Conservation (phyloP, 2,113 vertebrate genomes). For the Chloroceryle aenea region DNA sequence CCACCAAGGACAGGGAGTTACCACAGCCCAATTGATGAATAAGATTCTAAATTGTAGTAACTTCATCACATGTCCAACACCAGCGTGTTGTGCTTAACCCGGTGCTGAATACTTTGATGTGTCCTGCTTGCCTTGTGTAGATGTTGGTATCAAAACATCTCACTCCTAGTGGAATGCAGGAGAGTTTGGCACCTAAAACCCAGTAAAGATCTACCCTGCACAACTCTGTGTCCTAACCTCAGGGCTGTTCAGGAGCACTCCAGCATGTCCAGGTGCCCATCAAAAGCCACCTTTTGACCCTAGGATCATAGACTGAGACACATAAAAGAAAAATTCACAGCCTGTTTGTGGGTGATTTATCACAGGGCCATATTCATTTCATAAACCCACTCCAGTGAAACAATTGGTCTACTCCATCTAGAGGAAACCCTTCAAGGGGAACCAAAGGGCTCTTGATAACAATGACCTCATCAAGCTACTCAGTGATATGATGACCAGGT, state of each 20-base stretch:
- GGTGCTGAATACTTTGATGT: background rate
- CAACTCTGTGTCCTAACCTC: background rate
- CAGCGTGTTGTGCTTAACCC: background rate
- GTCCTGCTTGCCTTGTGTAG: background rate
- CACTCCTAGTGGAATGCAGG: fast-evolving
- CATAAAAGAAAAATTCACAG: background rate
- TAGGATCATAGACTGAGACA: background rate
- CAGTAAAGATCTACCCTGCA: background rate
- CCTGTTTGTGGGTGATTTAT: background rate
- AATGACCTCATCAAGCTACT: background rate
- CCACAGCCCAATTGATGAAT: background rate
- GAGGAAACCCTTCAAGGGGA: background rate
- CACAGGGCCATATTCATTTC: fast-evolving
- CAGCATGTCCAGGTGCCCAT: background rate
- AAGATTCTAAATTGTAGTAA: background rate
- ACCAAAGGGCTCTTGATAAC: background rate
- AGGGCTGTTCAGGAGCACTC: background rate
- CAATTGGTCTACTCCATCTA: background rate
- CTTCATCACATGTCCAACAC: background rate
- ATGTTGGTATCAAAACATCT: too few relatives aligned
- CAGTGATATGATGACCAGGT: background rate
- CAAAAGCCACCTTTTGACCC: background rate
- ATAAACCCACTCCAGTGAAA: background rate
- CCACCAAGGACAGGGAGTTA: background rate
- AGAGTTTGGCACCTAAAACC: background rate